Percentiles rank a stretch among this genome's conserved stretches.
These are phyloP conservation scores for Bufotes viridis DNA, from an alignment of 2,797 vertebrate genomes.

Conservation along the genomic window DNA sequence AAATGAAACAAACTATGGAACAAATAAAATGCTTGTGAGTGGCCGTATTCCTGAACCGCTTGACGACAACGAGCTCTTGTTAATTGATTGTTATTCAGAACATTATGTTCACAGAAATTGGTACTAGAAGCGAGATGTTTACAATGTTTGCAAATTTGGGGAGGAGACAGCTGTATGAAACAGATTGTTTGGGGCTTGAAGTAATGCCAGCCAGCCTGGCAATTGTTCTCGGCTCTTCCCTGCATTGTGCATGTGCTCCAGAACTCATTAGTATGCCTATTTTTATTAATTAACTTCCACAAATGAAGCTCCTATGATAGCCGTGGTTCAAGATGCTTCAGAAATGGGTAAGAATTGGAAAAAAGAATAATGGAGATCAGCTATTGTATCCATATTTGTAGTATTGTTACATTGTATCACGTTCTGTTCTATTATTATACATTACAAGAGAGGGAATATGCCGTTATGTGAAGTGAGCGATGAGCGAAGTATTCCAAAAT, in stretches of 20 bases:
- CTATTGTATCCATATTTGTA: background rate
- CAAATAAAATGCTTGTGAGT: conserved; percentile 10
- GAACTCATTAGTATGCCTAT: conserved; percentile 40
- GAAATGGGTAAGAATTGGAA: background rate
- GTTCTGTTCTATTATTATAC: background rate
- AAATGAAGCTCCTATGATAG: conserved; percentile 11
- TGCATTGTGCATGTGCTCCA: conserved; percentile 30
- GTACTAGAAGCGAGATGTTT: conserved; percentile 45
- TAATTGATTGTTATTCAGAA: conserved; percentile 60
- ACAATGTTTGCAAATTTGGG: conserved; percentile 55
- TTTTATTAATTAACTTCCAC: conserved; percentile 57
- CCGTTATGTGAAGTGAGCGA: no score
- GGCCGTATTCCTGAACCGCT: background rate
- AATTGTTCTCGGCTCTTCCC: conserved; percentile 33
- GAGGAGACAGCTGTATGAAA: conserved; percentile 58
- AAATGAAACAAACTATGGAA: conserved; percentile 14
- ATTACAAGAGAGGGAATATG: no score
- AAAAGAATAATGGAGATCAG: background rate
- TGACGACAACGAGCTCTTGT: conserved; percentile 39
- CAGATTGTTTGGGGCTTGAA: conserved; percentile 60
- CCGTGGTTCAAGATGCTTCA: background rate
- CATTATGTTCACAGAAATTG: conserved; percentile 54
- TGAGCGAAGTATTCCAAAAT: no score
- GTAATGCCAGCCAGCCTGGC: conserved; percentile 54
- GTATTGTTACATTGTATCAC: background rate